These are phyloP conservation scores for Thumatha senex DNA, from an alignment of 2,888 invertebrate genomes.

Conservation along the genomic window DNA sequence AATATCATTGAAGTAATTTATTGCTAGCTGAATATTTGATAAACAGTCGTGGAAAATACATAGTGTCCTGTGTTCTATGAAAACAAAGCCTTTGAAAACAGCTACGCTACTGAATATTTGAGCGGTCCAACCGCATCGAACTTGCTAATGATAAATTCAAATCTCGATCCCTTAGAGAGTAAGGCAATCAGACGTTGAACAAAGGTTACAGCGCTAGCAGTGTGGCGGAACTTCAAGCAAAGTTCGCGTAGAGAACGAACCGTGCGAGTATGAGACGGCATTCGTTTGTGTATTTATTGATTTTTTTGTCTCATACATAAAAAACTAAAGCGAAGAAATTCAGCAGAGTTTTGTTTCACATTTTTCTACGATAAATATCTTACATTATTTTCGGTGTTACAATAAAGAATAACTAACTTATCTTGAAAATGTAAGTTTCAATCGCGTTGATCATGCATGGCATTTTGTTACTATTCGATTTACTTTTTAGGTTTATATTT, in stretches of 20 bases:
- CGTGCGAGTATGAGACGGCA: constrained; percentile 41
- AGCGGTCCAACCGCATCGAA: constrained; percentile 56
- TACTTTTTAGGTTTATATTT: too few relatives aligned
- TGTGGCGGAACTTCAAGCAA: constrained; percentile 49
- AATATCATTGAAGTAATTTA: constrained; percentile 20
- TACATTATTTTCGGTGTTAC: too few relatives aligned
- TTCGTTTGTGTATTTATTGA: constrained; percentile 32
- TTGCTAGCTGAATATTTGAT: not conserved
- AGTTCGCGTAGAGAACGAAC: constrained; percentile 47
- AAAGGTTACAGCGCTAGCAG: constrained; percentile 61
- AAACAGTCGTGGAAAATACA: constrained; percentile 21
- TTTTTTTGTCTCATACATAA: constrained; percentile 18
- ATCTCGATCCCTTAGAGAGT: constrained; percentile 67
- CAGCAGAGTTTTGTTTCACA: too few relatives aligned
- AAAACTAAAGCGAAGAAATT: too few relatives aligned
- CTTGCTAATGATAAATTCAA: constrained; percentile 77
- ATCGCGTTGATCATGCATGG: too few relatives aligned
- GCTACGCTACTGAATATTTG: constrained; percentile 68
- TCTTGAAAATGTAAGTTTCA: too few relatives aligned
- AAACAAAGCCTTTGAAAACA: constrained; percentile 52
- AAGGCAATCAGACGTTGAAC: constrained; percentile 75
- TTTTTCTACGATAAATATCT: too few relatives aligned
- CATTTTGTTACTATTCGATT: too few relatives aligned
- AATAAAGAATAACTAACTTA: too few relatives aligned
- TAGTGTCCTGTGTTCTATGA: constrained; percentile 13